A percentile compares a stretch with the other conserved stretches of the same genome.
Conservation (phyloP, 1,140 invertebrate genomes). For the Meloidogyne hapla region DNA sequence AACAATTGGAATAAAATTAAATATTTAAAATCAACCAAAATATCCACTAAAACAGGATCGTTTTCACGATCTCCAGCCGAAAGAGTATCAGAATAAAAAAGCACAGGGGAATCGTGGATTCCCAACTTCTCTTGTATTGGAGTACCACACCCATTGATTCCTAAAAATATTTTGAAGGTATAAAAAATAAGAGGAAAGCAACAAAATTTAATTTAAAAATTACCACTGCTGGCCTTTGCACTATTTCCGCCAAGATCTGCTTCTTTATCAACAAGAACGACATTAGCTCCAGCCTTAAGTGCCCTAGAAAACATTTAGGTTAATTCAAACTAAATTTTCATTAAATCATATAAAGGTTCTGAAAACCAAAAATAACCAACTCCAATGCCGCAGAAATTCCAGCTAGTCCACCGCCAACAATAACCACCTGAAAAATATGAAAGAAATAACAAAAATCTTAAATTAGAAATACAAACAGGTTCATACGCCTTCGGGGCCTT, state of each 20-base stretch:
- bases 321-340: no score
- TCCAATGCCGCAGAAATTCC: slow-evolving; percentile 63
- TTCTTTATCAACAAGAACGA: slow-evolving; percentile 62
- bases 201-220: slow-evolving; percentile 15
- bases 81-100: slow-evolving; percentile 62
- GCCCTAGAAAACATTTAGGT: slow-evolving; percentile 22
- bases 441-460: neutral
- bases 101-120: slow-evolving; percentile 54
- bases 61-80: slow-evolving; percentile 63
- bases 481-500: slow-evolving; percentile 30
- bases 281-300: slow-evolving; percentile 47
- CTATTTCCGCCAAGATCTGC: slow-evolving; percentile 63
- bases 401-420: slow-evolving; percentile 61
- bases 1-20: slow-evolving; percentile 9
- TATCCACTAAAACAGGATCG: slow-evolving; percentile 57
- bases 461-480: slow-evolving; percentile 16
- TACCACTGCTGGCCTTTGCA: slow-evolving; percentile 64
- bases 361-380: neutral
- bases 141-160: slow-evolving; percentile 63
- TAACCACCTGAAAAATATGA: slow-evolving; percentile 52
- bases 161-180: slow-evolving; percentile 38
- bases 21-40: slow-evolving; percentile 47
- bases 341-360: neutral
- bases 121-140: slow-evolving; percentile 51
- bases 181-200: neutral